phyloP scores from a whole-genome alignment of 2,113 vertebrate genomes.

The Natator depressus region DNA sequence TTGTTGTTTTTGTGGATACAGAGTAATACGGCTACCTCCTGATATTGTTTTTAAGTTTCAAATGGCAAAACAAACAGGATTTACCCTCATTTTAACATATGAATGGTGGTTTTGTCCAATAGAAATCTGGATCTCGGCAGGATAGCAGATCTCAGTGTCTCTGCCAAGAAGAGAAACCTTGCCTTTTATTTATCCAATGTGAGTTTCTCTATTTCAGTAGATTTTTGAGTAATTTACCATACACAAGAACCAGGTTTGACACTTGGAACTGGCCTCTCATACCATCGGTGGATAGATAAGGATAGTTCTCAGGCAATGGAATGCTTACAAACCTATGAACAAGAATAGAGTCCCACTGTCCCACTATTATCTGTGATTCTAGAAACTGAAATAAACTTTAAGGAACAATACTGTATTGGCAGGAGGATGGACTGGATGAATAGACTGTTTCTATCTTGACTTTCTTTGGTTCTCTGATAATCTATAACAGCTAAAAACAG shows the following conservation, averaged over 20 bases:
- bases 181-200: not conserved
- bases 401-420: not conserved
- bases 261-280: not conserved
- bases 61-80: not conserved
- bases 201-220: not conserved
- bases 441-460: not conserved
- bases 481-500: not conserved
- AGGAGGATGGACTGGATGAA: not conserved
- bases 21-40: too few relatives aligned
- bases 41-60: not conserved
- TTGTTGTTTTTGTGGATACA: too few relatives aligned
- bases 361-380: not conserved
- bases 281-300: not conserved
- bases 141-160: not conserved
- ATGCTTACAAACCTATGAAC: not conserved
- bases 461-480: not conserved
- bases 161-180: not conserved
- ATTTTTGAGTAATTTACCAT: not conserved
- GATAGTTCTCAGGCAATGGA: not conserved
- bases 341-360: not conserved
- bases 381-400: conserved; percentile 8
- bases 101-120: not conserved
- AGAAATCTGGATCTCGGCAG: not conserved
- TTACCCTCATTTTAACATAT: not conserved
- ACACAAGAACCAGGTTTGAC: not conserved